Conservation (phyloP, 2,113 vertebrate species). For the Gasterosteus aculeatus region DNA sequence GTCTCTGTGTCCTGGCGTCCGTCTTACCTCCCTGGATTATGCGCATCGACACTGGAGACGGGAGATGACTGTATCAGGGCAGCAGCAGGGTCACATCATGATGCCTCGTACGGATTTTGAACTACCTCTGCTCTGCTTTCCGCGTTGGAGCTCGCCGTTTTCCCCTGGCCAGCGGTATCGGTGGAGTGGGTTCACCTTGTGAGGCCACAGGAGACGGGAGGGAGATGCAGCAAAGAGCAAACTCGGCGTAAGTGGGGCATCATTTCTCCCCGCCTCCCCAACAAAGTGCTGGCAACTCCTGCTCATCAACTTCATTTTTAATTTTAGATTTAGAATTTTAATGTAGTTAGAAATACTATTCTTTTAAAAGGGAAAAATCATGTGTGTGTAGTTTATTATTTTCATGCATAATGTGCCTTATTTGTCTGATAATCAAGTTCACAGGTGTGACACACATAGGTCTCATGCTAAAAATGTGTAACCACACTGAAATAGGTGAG, state of each 20-base stretch:
- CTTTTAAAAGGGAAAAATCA: neutral
- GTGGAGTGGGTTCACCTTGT: slow-evolving; percentile 62
- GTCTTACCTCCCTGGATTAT: slow-evolving; percentile 41
- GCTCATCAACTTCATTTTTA: neutral
- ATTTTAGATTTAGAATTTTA: neutral
- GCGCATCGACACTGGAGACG: slow-evolving; percentile 39
- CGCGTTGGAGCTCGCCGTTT: slow-evolving; percentile 46
- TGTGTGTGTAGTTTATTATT: neutral
- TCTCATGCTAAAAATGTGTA: neutral
- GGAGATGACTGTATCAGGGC: slow-evolving; percentile 51
- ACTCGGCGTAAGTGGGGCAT: slow-evolving; percentile 79
- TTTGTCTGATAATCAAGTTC: slow-evolving; percentile 1
- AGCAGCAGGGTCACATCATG: slow-evolving; percentile 47
- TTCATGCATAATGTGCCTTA: neutral
- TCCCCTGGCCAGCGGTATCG: slow-evolving; percentile 36
- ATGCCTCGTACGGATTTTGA: slow-evolving; percentile 65
- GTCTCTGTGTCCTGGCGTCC: slow-evolving; percentile 12
- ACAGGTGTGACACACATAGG: neutral
- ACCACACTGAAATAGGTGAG: neutral
- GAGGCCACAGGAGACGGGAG: slow-evolving; percentile 60
- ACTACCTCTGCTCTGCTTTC: slow-evolving; percentile 54
- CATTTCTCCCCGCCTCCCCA: neutral
- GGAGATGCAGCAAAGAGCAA: slow-evolving; percentile 82
- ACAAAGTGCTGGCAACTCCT: neutral
- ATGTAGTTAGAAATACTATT: neutral